These are phyloP conservation scores for Eupithecia centaureata DNA, from an alignment of 2,888 invertebrate species.

Conservation along the genomic window DNA sequence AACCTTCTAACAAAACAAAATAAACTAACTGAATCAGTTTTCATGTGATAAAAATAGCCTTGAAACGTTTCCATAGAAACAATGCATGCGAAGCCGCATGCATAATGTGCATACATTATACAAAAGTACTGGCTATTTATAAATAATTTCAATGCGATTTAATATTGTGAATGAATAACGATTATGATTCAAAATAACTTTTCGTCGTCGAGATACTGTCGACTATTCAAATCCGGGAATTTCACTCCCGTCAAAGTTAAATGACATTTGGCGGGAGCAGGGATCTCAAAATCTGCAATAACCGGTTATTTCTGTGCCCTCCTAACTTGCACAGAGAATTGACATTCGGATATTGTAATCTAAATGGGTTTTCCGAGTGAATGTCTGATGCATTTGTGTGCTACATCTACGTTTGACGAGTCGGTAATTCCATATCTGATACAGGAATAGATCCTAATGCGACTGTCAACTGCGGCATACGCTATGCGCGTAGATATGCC, in stretches of 20 bases:
- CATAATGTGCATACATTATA: too few relatives aligned
- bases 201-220: too few relatives aligned
- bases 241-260: not conserved
- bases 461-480: slow-evolving; percentile 1
- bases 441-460: not conserved
- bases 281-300: not conserved
- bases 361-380: slow-evolving; percentile 5
- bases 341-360: not conserved
- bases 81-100: too few relatives aligned
- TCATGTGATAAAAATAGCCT: too few relatives aligned
- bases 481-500: too few relatives aligned
- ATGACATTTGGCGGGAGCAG: not conserved
- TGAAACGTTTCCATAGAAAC: too few relatives aligned
- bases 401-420: not conserved
- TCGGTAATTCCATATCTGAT: not conserved
- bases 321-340: not conserved
- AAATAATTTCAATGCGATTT: too few relatives aligned
- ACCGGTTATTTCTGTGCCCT: not conserved
- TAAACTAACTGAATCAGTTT: too few relatives aligned
- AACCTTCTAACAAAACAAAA: too few relatives aligned
- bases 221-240: not conserved
- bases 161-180: too few relatives aligned
- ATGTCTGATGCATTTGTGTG: slow-evolving; percentile 1
- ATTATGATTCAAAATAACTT: too few relatives aligned
- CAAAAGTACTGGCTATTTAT: too few relatives aligned